Evolutionary conservation across 2,888 invertebrate species (phyloP), one percentile per base, ranked within the genome.

Genomic region (Hetaerina titia): DNA sequence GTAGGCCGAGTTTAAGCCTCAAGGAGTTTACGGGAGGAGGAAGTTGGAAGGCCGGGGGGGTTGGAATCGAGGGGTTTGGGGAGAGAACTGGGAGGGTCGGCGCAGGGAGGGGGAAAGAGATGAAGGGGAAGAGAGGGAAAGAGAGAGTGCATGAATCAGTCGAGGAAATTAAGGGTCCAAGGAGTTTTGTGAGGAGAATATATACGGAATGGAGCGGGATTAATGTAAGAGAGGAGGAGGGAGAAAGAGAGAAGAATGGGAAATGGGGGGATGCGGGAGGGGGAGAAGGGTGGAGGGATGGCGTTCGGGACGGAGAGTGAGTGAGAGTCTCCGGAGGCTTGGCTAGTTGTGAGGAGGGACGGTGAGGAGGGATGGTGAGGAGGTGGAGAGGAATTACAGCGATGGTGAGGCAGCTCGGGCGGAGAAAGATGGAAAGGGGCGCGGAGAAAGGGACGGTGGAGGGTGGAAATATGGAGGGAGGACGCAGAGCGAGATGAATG

Each of bases 121-220:
- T 19, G 69, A n/a, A 13, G 69, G 69, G n/a, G n/a, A n/a, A 69
- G 69, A 22, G 19, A 88, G 89, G 56, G 89, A 45, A 45, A 31
- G 81, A 31, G 13, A 81, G 81, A 31, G 81, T 25, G 92, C 69
- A 69, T 92, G 92, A 92, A 92, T 92, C 92, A 92, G 92, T 63
- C 56, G 92, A 56, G 92, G 57, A 92, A 92, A 92, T 92, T 92
- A 92, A 92, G 92, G 92, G 69, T 92, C 92, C 92, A n/a, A 31
- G 56, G 92, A 74, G 92, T 92, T 92, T 25, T 63, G 64, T 22
- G 63, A 31, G 63, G 92, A 92, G 69, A 92, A 74, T 92, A 69
- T 92, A 69, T 92, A 90, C 90, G 90, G 90, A 90, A 90, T 45
- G 64, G 90, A 90, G 90, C 64, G 64, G 92, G 74, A 92, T 69